These are phyloP conservation scores for Cebidichthys violaceus DNA, from an alignment of 2,113 vertebrate genomes.

Conservation along the genomic window DNA sequence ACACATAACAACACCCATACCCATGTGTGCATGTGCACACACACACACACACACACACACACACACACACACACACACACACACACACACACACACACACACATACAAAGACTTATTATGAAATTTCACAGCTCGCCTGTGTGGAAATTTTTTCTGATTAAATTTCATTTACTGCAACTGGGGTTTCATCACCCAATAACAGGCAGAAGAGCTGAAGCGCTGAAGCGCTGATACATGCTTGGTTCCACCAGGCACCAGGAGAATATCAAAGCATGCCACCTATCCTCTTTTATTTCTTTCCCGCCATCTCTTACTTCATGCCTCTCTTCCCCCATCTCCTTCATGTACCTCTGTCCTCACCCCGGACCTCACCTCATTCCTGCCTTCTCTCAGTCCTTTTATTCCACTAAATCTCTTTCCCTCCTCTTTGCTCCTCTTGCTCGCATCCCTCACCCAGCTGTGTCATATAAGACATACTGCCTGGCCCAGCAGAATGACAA, in stretches of 20 bases:
- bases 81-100: slow-evolving; percentile 22
- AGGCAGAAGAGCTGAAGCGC: slow-evolving; percentile 46
- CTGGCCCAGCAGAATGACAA: slow-evolving; percentile 32
- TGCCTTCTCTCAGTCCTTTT: slow-evolving; percentile 19
- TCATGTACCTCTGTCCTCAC: slow-evolving; percentile 16
- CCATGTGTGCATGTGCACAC: slow-evolving; percentile 9
- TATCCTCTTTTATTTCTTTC: slow-evolving; percentile 34
- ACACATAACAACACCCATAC: not conserved
- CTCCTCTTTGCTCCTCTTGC: slow-evolving; percentile 4
- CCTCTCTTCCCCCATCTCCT: slow-evolving; percentile 13
- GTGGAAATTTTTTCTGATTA: slow-evolving; percentile 66
- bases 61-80: slow-evolving; percentile 8
- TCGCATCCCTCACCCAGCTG: slow-evolving; percentile 25
- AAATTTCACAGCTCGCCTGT: slow-evolving; percentile 67
- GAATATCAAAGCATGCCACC: slow-evolving; percentile 62
- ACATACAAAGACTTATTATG: slow-evolving; percentile 43
- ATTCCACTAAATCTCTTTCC: slow-evolving; percentile 25
- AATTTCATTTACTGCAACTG: slow-evolving; percentile 71
- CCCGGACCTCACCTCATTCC: slow-evolving; percentile 15
- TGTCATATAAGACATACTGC: slow-evolving; percentile 39
- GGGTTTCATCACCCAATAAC: slow-evolving; percentile 72
- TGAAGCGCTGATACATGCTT: slow-evolving; percentile 47
- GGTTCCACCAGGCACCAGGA: slow-evolving; percentile 41
- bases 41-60: slow-evolving; percentile 4
- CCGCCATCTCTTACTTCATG: slow-evolving; percentile 15